These are phyloP conservation scores for Sarcophilus harrisii DNA, from an alignment of 2,797 vertebrate genomes.

Conservation along the genomic window DNA sequence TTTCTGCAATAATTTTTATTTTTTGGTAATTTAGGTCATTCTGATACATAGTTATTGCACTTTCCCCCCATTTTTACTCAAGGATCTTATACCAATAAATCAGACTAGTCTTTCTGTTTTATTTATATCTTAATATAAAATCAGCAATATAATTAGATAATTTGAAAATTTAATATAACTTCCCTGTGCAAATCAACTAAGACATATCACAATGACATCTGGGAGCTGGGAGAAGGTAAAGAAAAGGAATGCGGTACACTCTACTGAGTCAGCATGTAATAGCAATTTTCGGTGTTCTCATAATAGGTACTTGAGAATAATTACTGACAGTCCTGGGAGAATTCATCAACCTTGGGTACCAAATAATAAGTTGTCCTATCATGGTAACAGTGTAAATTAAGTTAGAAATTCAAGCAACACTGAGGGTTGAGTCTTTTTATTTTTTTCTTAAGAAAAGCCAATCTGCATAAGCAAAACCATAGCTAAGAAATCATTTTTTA, in stretches of 20 bases:
- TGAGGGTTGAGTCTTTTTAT: constrained; percentile 69
- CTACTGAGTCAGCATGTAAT: constrained; percentile 65
- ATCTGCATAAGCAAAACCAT: constrained; percentile 79
- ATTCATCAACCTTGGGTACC: constrained; percentile 79
- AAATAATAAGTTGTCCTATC: constrained; percentile 81
- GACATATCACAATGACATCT: constrained; percentile 69
- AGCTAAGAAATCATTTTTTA: constrained; percentile 76
- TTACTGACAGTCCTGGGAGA: constrained; percentile 78
- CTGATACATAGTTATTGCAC: constrained; percentile 27
- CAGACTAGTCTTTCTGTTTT: constrained; percentile 51
- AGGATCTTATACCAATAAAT: constrained; percentile 46
- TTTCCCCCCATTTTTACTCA: constrained; percentile 14
- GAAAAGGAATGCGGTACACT: constrained; percentile 54
- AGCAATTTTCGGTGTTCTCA: constrained; percentile 77
- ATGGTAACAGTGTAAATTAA: constrained; percentile 78
- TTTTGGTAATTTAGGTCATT: background rate
- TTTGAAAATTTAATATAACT: constrained; percentile 82
- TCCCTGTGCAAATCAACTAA: constrained; percentile 76
- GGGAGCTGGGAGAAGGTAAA: constrained; percentile 60
- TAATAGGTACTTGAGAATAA: constrained; percentile 82
- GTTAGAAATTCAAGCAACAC: constrained; percentile 75
- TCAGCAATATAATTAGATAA: constrained; percentile 73
- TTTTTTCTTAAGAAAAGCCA: constrained; percentile 68
- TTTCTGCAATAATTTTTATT: background rate
- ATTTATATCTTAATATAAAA: constrained; percentile 76